Base-by-base conservation (phyloP, 2,888 invertebrate species). In the Agriopis leucophaearia region DNA sequence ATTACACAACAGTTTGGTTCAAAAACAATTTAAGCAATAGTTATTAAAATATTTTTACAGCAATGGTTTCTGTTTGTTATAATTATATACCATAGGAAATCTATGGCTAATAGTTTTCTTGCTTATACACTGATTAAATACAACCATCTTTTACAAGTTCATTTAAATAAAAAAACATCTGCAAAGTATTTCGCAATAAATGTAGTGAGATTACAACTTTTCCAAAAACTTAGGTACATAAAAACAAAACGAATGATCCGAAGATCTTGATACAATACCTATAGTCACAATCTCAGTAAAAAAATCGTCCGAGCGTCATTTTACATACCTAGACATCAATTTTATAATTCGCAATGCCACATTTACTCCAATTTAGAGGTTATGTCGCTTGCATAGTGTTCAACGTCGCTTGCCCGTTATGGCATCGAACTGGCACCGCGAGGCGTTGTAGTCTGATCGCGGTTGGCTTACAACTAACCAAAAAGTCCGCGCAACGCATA, bases 121-220 rank as follows among this genome's bases (percentile, higher is more conserved):
- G 48, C 59, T 50, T 56, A 50, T 42, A 65, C 65, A 60, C 59
- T 57, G 70, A 51, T 67, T 64, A 70, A 70, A 69, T 66, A 68
- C 66, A 66, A 51, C 58, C 47, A 62, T n/a, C 57, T 62, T 64
- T 58, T 48, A 64, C 52, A 50, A 57, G 45, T 48, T 58, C 13
- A 63, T 38, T 58, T n/a, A n/a, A n/a, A n/a, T 35, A 59, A 50
- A 63, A 45, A 56, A 66, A 66, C n/a, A 40, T 18, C 50, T 42
- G 64, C 47, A 64, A 54, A 54, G 35, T 51, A 36, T 51, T 51
- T 38, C 52, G 60, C 64, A 75, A 70, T 75, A 78, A 79, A 81
- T 80, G 79, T 81, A 81, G 78, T 81, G 83, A 80, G 82, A 81
- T 80, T 81, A 78, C 76, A 75, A 72, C 66, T 58, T 78, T 78